Conservation (phyloP, 2,113 vertebrate species). For the Chionodraco myersi region DNA sequence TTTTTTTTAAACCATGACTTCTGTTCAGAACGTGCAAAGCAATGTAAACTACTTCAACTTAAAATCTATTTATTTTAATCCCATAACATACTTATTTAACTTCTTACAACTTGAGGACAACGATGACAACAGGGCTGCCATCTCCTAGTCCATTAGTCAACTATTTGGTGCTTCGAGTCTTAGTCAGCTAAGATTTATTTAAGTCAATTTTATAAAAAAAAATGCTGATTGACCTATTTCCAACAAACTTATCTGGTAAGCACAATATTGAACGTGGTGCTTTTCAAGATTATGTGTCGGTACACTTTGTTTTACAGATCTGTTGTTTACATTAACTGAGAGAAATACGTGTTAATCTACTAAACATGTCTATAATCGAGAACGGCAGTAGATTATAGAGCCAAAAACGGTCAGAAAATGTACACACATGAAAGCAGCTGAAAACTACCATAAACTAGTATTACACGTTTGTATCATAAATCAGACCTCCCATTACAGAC, state of each 20-base stretch:
- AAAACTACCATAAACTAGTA: not conserved
- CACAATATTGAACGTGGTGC: too few species aligned
- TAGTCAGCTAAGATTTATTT: too few species aligned
- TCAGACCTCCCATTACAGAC: not conserved
- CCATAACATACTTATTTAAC: not conserved
- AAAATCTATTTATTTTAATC: conserved; percentile 1
- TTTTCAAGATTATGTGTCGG: too few species aligned
- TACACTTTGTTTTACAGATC: too few species aligned
- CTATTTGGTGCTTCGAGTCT: too few species aligned
- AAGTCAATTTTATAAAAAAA: too few species aligned
- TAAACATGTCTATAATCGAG: too few species aligned
- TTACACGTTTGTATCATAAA: not conserved
- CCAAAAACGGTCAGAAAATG: not conserved
- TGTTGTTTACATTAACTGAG: too few species aligned
- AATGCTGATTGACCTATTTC: too few species aligned
- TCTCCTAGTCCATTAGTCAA: too few species aligned
- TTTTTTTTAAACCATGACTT: not conserved
- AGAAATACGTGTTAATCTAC: too few species aligned
- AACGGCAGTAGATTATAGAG: not conserved
- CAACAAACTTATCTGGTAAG: too few species aligned
- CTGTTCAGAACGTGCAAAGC: conserved; percentile 8
- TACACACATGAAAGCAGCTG: not conserved
- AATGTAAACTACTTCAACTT: conserved; percentile 16
- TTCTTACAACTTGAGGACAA: not conserved
- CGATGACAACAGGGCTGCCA: not conserved